Conservation (phyloP, 2,797 vertebrate species). For the Mus minutoides region DNA sequence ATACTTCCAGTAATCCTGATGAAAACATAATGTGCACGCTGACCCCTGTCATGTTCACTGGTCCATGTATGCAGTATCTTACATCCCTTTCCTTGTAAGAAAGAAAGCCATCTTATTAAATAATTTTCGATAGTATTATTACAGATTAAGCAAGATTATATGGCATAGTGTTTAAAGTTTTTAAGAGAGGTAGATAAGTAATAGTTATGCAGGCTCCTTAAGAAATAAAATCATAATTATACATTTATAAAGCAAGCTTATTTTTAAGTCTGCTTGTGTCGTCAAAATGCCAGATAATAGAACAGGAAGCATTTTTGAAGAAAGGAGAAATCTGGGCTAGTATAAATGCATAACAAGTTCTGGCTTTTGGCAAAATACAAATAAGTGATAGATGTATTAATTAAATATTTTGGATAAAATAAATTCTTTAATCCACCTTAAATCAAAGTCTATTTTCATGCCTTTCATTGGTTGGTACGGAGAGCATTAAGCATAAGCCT, state of each 20-base stretch:
- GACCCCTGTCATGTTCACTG: conserved; percentile 87
- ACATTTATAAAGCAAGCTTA: conserved; percentile 85
- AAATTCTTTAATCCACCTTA: conserved; percentile 60
- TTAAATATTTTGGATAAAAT: conserved; percentile 67
- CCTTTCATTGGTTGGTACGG: conserved; percentile 63
- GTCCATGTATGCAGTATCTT: conserved; percentile 88
- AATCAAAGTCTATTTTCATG: conserved; percentile 64
- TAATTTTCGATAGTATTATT: conserved; percentile 89
- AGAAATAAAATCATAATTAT: conserved; percentile 86
- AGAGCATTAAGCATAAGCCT: conserved; percentile 71
- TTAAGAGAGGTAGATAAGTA: conserved; percentile 80
- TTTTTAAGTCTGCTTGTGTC: conserved; percentile 77
- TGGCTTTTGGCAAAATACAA: conserved; percentile 69
- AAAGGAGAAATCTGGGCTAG: conserved; percentile 15
- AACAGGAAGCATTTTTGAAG: conserved; percentile 59
- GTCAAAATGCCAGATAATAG: conserved; percentile 49
- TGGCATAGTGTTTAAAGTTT: conserved; percentile 83
- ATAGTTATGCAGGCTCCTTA: conserved; percentile 79
- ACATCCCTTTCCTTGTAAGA: conserved; percentile 84
- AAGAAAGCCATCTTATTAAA: conserved; percentile 86
- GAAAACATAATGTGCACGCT: conserved; percentile 90
- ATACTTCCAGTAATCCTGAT: conserved; percentile 86
- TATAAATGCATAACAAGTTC: conserved; percentile 30
- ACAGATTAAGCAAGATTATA: conserved; percentile 83
- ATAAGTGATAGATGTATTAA: conserved; percentile 49